Percentiles rank a stretch among this genome's conserved stretches.
Conservation (phyloP, 2,888 invertebrate genomes). For the Eupeodes luniger region DNA sequence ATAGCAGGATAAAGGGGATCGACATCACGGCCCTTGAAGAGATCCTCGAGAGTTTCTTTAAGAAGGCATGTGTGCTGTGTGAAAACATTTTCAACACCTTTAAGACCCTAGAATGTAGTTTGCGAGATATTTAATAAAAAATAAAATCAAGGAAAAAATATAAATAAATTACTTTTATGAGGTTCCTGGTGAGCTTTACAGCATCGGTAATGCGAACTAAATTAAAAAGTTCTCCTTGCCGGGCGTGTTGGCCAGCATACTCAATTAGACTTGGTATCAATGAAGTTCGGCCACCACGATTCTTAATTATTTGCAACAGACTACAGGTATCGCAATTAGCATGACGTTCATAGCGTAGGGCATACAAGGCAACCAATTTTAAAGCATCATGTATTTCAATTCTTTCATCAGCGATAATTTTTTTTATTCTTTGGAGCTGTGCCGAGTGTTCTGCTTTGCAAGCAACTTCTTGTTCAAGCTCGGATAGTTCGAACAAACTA, state of each 20-base stretch:
- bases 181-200: constrained; percentile 88
- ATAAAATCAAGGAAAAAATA: neutral
- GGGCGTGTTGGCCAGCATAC: constrained; percentile 92
- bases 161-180: constrained; percentile 80
- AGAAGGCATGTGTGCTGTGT: constrained; percentile 98
- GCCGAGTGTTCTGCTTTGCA: constrained; percentile 93
- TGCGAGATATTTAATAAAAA: neutral
- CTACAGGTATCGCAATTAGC: constrained; percentile 92
- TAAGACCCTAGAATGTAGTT: constrained; percentile 87
- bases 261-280: constrained; percentile 89
- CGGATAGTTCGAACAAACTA: constrained; percentile 94
- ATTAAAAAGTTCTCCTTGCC: constrained; percentile 93
- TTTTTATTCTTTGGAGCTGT: constrained; percentile 91
- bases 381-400: constrained; percentile 91
- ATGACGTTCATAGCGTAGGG: constrained; percentile 96
- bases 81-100: constrained; percentile 99
- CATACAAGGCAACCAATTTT: constrained; percentile 96
- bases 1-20: constrained; percentile 94
- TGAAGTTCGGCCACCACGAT: constrained; percentile 89
- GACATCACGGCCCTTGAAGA: constrained; percentile 94
- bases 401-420: constrained; percentile 90
- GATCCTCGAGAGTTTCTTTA: constrained; percentile 94
- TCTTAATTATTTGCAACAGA: constrained; percentile 90
- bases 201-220: constrained; percentile 96
- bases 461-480: constrained; percentile 96